Evolutionary conservation across 2,113 vertebrate species (phyloP).

Genomic region (Amblyornis subalaris): DNA sequence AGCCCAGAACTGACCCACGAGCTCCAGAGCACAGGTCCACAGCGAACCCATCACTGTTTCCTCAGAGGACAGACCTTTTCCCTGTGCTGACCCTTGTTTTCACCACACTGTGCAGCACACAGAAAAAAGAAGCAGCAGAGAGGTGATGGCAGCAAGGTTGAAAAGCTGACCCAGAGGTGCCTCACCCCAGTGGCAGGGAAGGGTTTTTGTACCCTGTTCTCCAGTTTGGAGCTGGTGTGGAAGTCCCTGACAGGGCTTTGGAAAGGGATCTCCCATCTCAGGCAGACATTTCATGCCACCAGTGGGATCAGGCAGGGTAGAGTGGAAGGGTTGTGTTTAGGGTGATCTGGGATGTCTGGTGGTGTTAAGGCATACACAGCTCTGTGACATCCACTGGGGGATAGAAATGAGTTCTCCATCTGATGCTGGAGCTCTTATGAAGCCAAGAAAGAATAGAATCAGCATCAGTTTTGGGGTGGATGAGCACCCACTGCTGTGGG

Average conservation of each 20-base stretch:
- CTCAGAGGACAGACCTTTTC: background rate
- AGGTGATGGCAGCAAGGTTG: background rate
- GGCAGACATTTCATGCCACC: background rate
- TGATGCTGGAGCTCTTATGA: background rate
- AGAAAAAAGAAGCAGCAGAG: background rate
- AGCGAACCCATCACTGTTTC: background rate
- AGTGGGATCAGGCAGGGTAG: background rate
- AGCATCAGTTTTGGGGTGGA: background rate
- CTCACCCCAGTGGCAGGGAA: background rate
- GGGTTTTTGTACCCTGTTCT: background rate
- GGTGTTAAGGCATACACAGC: background rate
- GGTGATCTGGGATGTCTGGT: background rate
- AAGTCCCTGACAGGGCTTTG: background rate
- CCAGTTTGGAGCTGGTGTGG: background rate
- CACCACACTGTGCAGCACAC: background rate
- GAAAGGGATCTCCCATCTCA: background rate
- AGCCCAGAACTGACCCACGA: background rate
- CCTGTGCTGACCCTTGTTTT: accelerated
- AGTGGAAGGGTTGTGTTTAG: background rate
- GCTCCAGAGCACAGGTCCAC: background rate
- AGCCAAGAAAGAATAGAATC: background rate
- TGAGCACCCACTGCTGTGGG: background rate
- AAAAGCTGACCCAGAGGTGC: background rate
- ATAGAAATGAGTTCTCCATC: background rate
- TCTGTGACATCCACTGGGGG: background rate